A percentile compares a stretch with the other conserved stretches of the same genome.
phyloP scores from a whole-genome alignment of 2,113 vertebrate species.

The Nibea albiflora region DNA sequence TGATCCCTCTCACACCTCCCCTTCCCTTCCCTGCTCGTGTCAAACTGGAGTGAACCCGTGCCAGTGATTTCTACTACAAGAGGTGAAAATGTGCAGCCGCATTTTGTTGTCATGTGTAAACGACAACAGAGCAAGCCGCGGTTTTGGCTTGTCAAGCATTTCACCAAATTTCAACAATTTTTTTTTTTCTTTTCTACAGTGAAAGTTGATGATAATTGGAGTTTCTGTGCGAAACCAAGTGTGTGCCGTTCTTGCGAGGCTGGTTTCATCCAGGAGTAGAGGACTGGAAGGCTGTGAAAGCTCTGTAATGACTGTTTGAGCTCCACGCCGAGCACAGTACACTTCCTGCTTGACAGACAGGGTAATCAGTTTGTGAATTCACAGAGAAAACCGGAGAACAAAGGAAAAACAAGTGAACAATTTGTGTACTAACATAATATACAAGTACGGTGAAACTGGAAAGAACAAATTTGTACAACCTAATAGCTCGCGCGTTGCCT shows the following conservation, averaged over 20 bases:
- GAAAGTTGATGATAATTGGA: constrained; percentile 31
- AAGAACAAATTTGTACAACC: constrained; percentile 71
- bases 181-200: constrained; percentile 24
- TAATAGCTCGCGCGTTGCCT: constrained; percentile 44
- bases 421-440: constrained; percentile 49
- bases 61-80: constrained; percentile 30
- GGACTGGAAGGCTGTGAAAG: not conserved
- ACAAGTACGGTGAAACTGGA: constrained; percentile 47
- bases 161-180: constrained; percentile 36
- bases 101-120: constrained; percentile 39
- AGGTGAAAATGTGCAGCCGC: constrained; percentile 35
- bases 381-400: constrained; percentile 35
- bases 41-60: constrained; percentile 38
- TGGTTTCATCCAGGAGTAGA: constrained; percentile 9
- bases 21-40: constrained; percentile 14
- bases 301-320: constrained; percentile 21
- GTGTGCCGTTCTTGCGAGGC: constrained; percentile 4
- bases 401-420: constrained; percentile 42
- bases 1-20: constrained; percentile 3
- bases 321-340: constrained; percentile 12
- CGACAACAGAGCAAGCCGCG: constrained; percentile 16
- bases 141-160: constrained; percentile 48
- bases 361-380: constrained; percentile 35
- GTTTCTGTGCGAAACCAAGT: constrained; percentile 10
- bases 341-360: constrained; percentile 30